phyloP scores from a whole-genome alignment of 2,797 vertebrate species.

The Xiphophorus birchmanni region DNA sequence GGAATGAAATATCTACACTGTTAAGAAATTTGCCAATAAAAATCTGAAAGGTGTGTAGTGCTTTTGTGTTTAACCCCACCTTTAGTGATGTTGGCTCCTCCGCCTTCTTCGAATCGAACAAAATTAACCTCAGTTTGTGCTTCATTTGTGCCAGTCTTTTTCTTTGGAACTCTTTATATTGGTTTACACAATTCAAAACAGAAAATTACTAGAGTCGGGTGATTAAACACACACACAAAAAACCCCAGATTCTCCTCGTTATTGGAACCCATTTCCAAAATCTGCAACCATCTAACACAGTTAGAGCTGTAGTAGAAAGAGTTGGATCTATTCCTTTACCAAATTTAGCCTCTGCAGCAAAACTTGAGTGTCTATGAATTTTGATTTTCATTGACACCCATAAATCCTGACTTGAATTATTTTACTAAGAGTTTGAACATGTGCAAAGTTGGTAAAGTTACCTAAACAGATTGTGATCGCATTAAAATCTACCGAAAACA shows the following conservation, averaged over 20 bases:
- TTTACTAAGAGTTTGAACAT: neutral
- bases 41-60: neutral
- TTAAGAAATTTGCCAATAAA: neutral
- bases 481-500: neutral
- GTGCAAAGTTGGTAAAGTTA: neutral
- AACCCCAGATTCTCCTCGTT: too few species aligned
- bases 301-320: neutral
- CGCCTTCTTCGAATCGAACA: too few species aligned
- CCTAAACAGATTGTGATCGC: neutral
- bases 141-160: too few species aligned
- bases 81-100: neutral
- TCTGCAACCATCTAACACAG: neutral
- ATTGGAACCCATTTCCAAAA: neutral
- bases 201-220: too few species aligned
- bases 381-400: neutral
- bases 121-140: too few species aligned
- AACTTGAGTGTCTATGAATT: neutral
- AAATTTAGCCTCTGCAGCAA: neutral
- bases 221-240: too few species aligned
- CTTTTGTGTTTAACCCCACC: neutral
- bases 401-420: neutral
- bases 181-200: too few species aligned
- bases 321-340: neutral
- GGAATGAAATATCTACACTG: neutral
- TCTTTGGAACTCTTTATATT: too few species aligned